Percentiles rank a stretch among this genome's conserved stretches.
phyloP scores from a whole-genome alignment of 2,888 invertebrate species.

The Crossocerus cetratus region DNA sequence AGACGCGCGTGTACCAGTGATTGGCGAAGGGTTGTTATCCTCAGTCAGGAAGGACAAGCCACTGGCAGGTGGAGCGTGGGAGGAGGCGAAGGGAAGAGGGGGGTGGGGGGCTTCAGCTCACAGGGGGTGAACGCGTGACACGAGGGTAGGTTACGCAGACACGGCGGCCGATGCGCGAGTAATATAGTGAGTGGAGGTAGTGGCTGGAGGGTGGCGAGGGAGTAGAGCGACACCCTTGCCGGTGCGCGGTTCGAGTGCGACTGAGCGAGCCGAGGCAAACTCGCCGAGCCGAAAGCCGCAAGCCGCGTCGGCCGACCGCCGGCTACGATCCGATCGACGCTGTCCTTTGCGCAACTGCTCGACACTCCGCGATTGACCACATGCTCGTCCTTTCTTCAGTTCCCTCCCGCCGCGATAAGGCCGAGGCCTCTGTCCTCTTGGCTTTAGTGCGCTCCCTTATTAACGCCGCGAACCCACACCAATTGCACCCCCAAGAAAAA shows the following conservation, averaged over 20 bases:
- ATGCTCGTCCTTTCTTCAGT: slow-evolving; percentile 49
- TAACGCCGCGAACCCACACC: background rate
- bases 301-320: slow-evolving; percentile 60
- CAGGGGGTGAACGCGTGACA: slow-evolving; percentile 22
- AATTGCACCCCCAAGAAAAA: background rate
- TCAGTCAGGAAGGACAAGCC: no score
- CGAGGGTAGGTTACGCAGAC: slow-evolving; percentile 20
- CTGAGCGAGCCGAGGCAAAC: slow-evolving; percentile 69
- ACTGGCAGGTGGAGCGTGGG: no score
- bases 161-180: slow-evolving; percentile 21
- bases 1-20: no score
- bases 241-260: slow-evolving; percentile 75
- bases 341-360: slow-evolving; percentile 66
- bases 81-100: no score
- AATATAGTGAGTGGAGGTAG: background rate
- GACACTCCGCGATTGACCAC: slow-evolving; percentile 68
- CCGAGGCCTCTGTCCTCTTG: background rate
- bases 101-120: background rate
- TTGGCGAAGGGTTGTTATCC: no score
- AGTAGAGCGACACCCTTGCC: slow-evolving; percentile 63
- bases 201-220: slow-evolving; percentile 35
- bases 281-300: slow-evolving; percentile 64
- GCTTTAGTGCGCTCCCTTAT: background rate
- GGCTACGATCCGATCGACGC: slow-evolving; percentile 67
- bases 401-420: slow-evolving; percentile 13